These are phyloP conservation scores for Aphelenchoides fujianensis DNA, from an alignment of 1,140 invertebrate species.

Conservation along the genomic window DNA sequence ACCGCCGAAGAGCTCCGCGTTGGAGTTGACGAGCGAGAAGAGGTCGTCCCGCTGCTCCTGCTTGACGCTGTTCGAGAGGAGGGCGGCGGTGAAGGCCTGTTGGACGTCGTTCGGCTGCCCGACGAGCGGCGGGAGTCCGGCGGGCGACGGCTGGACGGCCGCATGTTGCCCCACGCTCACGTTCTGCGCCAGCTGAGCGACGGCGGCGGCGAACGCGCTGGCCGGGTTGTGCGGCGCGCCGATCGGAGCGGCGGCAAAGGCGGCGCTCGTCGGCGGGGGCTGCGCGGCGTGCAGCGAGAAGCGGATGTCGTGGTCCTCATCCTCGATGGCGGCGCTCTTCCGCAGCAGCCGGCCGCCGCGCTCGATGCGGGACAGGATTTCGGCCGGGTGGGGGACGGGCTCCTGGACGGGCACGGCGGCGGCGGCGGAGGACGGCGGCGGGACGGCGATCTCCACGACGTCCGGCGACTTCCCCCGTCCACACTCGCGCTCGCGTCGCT, in stretches of 20 bases:
- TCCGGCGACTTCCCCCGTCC: no score
- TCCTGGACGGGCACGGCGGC: neutral
- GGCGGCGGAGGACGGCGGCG: no score
- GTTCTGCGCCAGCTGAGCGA: conserved; percentile 9
- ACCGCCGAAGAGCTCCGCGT: neutral
- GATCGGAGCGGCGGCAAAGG: no score
- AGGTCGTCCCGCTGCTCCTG: conserved; percentile 18
- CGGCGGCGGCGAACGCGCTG: neutral
- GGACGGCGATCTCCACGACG: no score
- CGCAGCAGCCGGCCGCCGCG: conserved; percentile 25
- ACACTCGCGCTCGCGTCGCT: no score
- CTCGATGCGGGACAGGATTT: conserved; percentile 30
- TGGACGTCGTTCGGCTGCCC: neutral
- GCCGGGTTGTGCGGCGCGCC: neutral
- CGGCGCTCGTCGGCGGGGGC: neutral
- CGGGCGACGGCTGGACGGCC: neutral
- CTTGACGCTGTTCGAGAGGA: conserved; percentile 8
- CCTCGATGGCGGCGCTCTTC: conserved; percentile 36
- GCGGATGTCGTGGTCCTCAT: conserved; percentile 24
- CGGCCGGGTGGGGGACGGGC: neutral
- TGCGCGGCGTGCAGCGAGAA: conserved; percentile 10
- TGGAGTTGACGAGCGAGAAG: conserved; percentile 7
- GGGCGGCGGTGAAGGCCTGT: neutral
- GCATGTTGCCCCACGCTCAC: neutral
- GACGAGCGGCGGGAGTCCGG: neutral